A percentile compares a stretch with the other conserved stretches of the same genome.
phyloP scores from a whole-genome alignment of 2,113 vertebrate species.

The Alligator sinensis region DNA sequence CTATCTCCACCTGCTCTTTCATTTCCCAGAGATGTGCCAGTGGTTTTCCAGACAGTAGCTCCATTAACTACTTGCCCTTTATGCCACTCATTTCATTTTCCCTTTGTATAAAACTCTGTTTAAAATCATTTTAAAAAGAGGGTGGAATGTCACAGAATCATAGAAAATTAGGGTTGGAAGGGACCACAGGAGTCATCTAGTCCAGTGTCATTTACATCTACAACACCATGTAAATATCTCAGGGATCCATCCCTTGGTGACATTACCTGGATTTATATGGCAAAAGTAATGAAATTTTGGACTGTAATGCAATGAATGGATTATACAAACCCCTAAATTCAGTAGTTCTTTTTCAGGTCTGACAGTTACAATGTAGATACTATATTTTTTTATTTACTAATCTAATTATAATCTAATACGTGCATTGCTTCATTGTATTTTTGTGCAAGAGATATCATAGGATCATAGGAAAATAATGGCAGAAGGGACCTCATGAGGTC shows the following conservation, averaged over 20 bases:
- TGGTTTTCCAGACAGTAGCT: background rate
- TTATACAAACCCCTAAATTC: conserved; percentile 31
- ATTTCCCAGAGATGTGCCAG: background rate
- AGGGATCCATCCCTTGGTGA: conserved; percentile 1
- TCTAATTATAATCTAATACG: background rate
- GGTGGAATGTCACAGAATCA: background rate
- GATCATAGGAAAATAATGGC: no score
- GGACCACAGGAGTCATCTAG: no score
- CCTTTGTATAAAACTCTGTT: background rate
- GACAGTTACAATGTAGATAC: conserved; percentile 9
- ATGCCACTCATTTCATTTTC: background rate
- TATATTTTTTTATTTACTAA: background rate
- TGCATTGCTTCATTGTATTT: background rate
- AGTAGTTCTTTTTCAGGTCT: background rate
- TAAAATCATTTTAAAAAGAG: background rate
- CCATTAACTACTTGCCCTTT: background rate
- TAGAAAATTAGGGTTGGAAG: no score
- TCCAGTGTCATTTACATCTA: conserved; percentile 3
- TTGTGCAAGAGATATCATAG: background rate
- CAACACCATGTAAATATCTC: conserved; percentile 4
- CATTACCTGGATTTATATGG: conserved; percentile 11
- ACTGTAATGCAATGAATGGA: conserved; percentile 12
- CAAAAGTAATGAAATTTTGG: conserved; percentile 23
- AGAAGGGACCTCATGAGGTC: no score
- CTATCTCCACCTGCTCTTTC: background rate